Conservation (phyloP, 2,888 invertebrate species). For the Bellardia pandia region DNA sequence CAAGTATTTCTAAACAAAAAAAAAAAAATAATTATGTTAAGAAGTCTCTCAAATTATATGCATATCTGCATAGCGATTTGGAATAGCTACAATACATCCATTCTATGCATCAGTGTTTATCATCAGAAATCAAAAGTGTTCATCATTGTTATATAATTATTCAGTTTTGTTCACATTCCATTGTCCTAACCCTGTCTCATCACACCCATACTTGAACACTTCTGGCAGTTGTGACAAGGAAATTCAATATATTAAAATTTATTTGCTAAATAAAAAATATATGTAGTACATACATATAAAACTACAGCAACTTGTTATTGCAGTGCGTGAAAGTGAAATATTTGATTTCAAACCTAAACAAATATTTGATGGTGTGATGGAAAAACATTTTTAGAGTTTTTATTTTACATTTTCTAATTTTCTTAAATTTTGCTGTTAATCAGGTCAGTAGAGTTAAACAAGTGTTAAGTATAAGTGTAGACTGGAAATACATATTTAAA, state of each 20-base stretch:
- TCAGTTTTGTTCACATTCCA: not conserved
- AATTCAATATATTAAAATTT: constrained; percentile 49
- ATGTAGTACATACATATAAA: not conserved
- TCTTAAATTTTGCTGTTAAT: constrained; percentile 8
- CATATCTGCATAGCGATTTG: too few relatives aligned
- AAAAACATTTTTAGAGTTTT: not conserved
- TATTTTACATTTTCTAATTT: not conserved
- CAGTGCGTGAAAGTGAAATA: constrained; percentile 43
- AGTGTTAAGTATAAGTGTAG: constrained; percentile 32
- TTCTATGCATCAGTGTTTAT: too few relatives aligned
- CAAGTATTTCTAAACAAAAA: too few relatives aligned
- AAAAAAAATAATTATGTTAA: too few relatives aligned
- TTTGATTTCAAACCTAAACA: constrained; percentile 23
- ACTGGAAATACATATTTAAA: not conserved
- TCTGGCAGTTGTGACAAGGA: constrained; percentile 32
- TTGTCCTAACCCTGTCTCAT: not conserved
- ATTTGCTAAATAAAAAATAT: constrained; percentile 9
- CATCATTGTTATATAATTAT: not conserved
- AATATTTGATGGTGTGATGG: constrained; percentile 13
- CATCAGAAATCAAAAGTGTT: too few relatives aligned
- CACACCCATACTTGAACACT: not conserved
- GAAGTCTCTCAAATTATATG: too few relatives aligned
- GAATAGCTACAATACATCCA: too few relatives aligned
- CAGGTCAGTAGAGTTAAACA: constrained; percentile 48
- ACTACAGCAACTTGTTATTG: constrained; percentile 3